Conservation (phyloP, 2,113 vertebrate genomes). For the Morone saxatilis region DNA sequence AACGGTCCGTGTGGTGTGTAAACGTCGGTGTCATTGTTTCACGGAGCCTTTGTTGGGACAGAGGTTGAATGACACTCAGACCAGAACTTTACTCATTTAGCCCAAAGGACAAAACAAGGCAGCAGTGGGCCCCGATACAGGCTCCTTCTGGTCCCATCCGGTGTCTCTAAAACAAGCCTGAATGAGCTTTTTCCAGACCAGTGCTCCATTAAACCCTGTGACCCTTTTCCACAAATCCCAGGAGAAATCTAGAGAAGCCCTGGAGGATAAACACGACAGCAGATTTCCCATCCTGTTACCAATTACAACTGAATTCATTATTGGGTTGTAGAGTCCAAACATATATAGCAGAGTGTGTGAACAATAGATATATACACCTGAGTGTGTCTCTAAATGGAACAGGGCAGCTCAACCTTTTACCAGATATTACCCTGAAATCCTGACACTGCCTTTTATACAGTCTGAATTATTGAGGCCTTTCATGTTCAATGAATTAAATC, state of each 20-base stretch:
- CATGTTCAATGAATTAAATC: background rate
- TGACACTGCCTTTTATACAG: background rate
- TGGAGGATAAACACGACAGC: constrained; percentile 11
- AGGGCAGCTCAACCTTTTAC: background rate
- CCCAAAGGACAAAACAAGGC: constrained; percentile 54
- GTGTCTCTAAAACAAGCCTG: constrained; percentile 17
- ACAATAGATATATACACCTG: background rate
- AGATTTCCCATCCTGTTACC: background rate
- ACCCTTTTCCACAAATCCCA: constrained; percentile 41
- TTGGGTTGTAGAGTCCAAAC: background rate
- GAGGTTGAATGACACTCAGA: constrained; percentile 42
- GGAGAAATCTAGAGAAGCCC: constrained; percentile 29
- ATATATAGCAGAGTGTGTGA: too few species aligned
- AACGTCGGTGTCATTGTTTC: constrained; percentile 58
- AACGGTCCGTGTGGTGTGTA: constrained; percentile 2
- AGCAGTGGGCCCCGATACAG: background rate
- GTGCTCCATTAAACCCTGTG: constrained; percentile 27
- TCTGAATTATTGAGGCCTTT: background rate
- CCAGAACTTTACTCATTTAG: constrained; percentile 78
- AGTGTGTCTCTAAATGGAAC: background rate
- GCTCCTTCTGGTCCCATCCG: constrained; percentile 59
- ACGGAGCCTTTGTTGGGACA: constrained; percentile 48
- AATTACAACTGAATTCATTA: background rate
- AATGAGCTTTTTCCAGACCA: constrained; percentile 55
- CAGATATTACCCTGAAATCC: background rate